Conservation (phyloP, 2,888 invertebrate genomes). For the Idaea aversata region DNA sequence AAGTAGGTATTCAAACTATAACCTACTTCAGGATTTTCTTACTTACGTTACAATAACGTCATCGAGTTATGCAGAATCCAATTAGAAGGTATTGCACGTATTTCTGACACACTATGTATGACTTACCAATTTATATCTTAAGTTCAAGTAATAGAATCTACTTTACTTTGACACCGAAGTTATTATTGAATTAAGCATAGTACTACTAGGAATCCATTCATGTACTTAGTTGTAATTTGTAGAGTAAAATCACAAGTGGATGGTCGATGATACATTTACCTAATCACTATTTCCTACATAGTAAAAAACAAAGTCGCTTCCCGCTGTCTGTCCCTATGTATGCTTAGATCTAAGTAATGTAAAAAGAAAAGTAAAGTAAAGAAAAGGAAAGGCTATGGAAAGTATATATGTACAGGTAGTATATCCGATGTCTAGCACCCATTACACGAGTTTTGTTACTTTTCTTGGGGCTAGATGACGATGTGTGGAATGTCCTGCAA, state of each 20-base stretch:
- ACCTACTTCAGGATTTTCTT: constrained; percentile 16
- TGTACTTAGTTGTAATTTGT: background rate
- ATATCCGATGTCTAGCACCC: no score
- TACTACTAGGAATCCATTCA: constrained; percentile 16
- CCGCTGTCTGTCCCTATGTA: no score
- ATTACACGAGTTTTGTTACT: no score
- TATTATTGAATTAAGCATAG: constrained; percentile 6
- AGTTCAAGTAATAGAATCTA: background rate
- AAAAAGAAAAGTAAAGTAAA: no score
- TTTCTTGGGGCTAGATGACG: no score
- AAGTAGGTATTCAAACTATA: background rate
- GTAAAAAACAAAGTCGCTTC: no score
- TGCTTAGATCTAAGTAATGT: no score
- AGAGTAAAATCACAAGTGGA: constrained; percentile 11
- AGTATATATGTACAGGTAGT: no score
- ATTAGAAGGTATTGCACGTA: constrained; percentile 21
- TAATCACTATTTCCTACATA: background rate
- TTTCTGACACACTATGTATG: background rate
- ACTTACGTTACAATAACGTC: constrained; percentile 28
- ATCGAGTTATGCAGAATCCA: constrained; percentile 29
- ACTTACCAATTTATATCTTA: background rate
- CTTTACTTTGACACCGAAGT: constrained; percentile 8
- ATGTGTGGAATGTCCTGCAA: no score
- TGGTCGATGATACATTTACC: constrained; percentile 4
- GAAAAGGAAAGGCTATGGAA: no score